Conservation (phyloP, 64 coral and sea anemone genomes). For the Astreopora myriophthalma region DNA sequence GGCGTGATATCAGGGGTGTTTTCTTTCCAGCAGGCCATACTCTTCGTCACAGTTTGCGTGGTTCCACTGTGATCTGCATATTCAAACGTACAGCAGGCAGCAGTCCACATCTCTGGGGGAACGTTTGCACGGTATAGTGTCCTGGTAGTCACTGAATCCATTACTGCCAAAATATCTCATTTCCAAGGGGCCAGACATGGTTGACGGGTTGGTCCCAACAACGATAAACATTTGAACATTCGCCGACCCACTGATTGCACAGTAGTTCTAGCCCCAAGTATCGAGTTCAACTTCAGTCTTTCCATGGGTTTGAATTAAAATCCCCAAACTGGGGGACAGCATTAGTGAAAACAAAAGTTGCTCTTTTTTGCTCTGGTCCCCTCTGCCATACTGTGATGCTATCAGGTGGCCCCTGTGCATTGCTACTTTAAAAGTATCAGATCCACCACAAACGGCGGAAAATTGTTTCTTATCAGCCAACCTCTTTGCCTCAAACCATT, state of each 20-base stretch:
- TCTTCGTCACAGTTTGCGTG: not conserved
- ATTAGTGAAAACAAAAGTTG: conserved; percentile 11
- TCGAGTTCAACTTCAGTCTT: not conserved
- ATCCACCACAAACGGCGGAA: not conserved
- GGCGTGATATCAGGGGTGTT: not conserved
- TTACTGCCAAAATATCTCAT: not conserved
- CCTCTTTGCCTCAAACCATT: not conserved
- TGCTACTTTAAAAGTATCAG: not conserved
- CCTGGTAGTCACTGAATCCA: not conserved
- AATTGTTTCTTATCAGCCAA: not conserved
- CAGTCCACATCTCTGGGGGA: not conserved
- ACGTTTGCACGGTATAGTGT: not conserved
- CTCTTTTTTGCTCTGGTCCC: not conserved
- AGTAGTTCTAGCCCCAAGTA: not conserved
- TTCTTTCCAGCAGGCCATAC: not conserved
- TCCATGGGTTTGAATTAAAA: not conserved
- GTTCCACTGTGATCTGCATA: not conserved
- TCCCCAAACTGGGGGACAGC: conserved; percentile 2
- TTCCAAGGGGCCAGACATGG: not conserved
- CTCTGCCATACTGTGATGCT: not conserved
- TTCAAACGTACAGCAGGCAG: not conserved
- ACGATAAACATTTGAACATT: conserved; percentile 18
- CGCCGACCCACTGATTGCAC: not conserved
- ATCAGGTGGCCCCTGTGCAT: conserved; percentile 5
- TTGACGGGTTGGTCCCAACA: not conserved